phyloP scores from a whole-genome alignment of 2,113 vertebrate species.

The Urocolius indicus region DNA sequence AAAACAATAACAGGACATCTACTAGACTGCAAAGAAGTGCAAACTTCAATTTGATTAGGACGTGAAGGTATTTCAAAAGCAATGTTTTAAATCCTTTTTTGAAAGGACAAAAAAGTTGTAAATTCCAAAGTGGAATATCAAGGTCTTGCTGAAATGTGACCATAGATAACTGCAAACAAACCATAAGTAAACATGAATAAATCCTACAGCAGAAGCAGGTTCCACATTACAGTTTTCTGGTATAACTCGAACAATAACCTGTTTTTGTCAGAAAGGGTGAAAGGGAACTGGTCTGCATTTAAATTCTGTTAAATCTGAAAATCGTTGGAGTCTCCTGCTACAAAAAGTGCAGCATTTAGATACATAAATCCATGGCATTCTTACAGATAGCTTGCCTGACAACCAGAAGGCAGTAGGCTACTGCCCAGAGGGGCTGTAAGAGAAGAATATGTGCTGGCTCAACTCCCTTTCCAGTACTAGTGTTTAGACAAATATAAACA shows the following conservation, averaged over 20 bases:
- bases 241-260: neutral
- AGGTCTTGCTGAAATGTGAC: neutral
- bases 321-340: neutral
- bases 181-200: neutral
- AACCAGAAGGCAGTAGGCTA: neutral
- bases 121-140: neutral
- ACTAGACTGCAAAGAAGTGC: neutral
- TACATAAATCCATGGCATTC: neutral
- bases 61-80: neutral
- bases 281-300: neutral
- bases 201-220: neutral
- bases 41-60: neutral
- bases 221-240: neutral
- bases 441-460: neutral
- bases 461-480: neutral
- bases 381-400: neutral
- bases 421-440: neutral
- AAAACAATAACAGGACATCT: neutral
- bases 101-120: neutral
- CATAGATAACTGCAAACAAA: neutral
- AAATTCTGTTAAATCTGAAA: neutral
- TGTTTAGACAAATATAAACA: neutral
- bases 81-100: neutral
- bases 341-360: neutral
- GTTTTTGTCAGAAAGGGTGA: neutral